Evolutionary conservation across 1,140 invertebrate genomes (phyloP).

Genomic region (Drosophila rhopaloa): DNA sequence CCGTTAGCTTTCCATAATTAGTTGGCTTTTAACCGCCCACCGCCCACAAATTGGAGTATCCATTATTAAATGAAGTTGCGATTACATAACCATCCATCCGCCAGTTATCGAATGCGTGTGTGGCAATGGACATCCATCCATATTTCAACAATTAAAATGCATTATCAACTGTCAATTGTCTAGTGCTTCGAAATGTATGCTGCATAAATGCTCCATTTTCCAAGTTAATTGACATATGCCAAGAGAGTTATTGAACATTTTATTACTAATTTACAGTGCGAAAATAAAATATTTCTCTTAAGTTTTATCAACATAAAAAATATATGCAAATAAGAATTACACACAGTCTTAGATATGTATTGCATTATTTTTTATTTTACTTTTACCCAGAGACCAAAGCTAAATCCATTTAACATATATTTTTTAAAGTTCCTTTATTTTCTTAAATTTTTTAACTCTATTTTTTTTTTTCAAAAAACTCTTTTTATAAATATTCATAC

Average conservation of each 20-base stretch:
- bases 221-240: conserved; percentile 45
- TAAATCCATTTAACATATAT: too few species aligned
- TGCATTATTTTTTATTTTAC: too few species aligned
- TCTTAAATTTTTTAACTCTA: too few species aligned
- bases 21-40: not conserved
- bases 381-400: too few species aligned
- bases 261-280: not conserved
- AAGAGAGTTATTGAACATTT: conserved; percentile 25
- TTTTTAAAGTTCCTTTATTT: too few species aligned
- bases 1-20: conserved; percentile 16
- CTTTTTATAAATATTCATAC: too few species aligned
- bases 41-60: conserved; percentile 1
- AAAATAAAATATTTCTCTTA: not conserved
- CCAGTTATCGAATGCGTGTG: not conserved
- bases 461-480: too few species aligned
- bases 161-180: conserved; percentile 42
- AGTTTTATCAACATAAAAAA: too few species aligned
- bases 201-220: conserved; percentile 41
- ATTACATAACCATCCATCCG: conserved; percentile 8
- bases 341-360: too few species aligned
- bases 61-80: conserved; percentile 21
- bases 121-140: conserved; percentile 8
- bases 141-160: conserved; percentile 46
- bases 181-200: conserved; percentile 24
- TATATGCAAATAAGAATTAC: too few species aligned